phyloP scores from a whole-genome alignment of 2,888 invertebrate species.

The Noctua pronuba region DNA sequence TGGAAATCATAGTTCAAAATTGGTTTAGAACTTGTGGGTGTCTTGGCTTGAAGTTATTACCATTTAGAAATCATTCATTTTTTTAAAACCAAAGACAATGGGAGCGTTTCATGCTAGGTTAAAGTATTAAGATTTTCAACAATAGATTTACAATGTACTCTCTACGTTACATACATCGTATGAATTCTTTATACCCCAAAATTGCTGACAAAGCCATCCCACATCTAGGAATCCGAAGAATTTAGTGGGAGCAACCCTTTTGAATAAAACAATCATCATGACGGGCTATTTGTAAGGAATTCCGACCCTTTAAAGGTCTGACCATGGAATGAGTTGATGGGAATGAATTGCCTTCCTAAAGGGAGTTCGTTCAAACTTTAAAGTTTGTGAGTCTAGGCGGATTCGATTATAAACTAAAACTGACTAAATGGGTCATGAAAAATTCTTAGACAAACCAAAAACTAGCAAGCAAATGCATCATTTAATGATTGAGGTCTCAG shows the following conservation, averaged over 20 bases:
- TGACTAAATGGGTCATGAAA: neutral
- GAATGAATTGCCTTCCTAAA: slow-evolving; percentile 16
- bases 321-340: slow-evolving; percentile 17
- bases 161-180: neutral
- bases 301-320: slow-evolving; percentile 23
- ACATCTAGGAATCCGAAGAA: slow-evolving; percentile 19
- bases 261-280: slow-evolving; percentile 33
- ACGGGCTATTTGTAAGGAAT: slow-evolving; percentile 30
- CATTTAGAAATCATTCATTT: neutral
- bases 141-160: neutral
- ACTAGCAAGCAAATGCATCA: neutral
- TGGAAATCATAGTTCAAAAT: neutral
- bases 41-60: neutral
- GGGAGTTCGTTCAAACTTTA: neutral
- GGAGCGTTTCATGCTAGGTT: neutral
- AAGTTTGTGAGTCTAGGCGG: neutral
- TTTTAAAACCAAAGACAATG: neutral
- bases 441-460: neutral
- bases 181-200: slow-evolving; percentile 7
- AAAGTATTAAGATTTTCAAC: neutral
- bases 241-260: slow-evolving; percentile 46
- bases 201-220: slow-evolving; percentile 7
- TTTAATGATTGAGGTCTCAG: neutral
- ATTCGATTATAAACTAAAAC: neutral
- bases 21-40: neutral